Evolutionary conservation across 2,113 vertebrate genomes (phyloP).

Genomic region (Ibidorhyncha struthersii): DNA sequence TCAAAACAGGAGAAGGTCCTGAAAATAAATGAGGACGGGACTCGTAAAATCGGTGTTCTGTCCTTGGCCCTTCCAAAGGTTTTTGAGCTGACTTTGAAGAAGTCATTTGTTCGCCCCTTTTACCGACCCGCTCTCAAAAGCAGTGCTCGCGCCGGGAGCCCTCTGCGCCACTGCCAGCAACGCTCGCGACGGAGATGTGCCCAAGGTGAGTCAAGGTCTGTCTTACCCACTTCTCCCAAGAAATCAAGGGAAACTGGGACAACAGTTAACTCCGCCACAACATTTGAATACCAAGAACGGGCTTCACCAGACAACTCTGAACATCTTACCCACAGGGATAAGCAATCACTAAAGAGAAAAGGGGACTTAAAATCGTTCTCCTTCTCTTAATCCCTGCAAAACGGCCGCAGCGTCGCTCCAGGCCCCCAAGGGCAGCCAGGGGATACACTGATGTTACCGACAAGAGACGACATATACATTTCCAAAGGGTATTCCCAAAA

Average conservation of each 20-base stretch:
- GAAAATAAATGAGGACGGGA: background rate
- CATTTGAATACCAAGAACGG: background rate
- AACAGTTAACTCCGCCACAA: background rate
- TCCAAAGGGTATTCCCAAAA: background rate
- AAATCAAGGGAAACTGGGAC: background rate
- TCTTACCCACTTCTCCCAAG: background rate
- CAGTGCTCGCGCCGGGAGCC: too few species aligned
- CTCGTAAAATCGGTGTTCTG: background rate
- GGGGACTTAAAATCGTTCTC: background rate
- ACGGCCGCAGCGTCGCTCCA: fast-evolving
- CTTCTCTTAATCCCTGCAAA: background rate
- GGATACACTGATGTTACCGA: too few species aligned
- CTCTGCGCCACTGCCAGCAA: background rate
- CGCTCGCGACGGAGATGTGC: fast-evolving
- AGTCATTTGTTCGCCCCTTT: background rate
- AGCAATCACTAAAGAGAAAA: background rate
- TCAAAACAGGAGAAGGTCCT: background rate
- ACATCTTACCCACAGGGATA: background rate
- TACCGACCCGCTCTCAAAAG: too few species aligned
- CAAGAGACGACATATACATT: fast-evolving
- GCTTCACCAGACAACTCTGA: background rate
- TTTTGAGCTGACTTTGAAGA: background rate
- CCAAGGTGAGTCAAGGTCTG: background rate
- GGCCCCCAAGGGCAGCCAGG: background rate
- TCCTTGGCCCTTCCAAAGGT: background rate